Conservation (phyloP, 2,113 vertebrate species). For the Lycocorax pyrrhopterus region DNA sequence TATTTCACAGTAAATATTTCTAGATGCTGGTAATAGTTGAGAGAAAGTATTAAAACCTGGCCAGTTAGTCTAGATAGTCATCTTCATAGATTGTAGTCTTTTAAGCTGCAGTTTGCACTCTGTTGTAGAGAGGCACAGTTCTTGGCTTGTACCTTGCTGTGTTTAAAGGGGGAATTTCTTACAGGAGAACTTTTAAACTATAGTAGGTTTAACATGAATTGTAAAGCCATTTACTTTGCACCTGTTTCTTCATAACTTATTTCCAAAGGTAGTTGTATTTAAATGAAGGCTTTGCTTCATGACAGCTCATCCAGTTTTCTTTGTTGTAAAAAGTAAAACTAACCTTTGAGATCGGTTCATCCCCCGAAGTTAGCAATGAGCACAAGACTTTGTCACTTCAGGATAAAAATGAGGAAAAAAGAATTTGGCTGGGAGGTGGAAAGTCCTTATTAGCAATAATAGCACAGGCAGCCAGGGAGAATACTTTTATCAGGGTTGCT, state of each 20-base stretch:
- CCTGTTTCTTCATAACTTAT: constrained; percentile 68
- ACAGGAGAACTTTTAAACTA: constrained; percentile 43
- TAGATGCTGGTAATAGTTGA: constrained; percentile 56
- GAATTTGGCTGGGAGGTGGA: constrained; percentile 3
- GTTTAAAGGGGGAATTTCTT: constrained; percentile 66
- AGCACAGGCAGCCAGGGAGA: constrained; percentile 39
- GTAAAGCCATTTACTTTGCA: constrained; percentile 68
- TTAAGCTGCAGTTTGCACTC: constrained; percentile 68
- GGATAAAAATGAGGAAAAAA: constrained; percentile 3
- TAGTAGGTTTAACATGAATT: constrained; percentile 57
- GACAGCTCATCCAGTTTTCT: constrained; percentile 54
- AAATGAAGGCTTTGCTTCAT: constrained; percentile 60
- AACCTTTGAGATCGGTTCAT: constrained; percentile 12
- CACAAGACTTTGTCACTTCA: constrained; percentile 57
- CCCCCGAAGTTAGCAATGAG: constrained; percentile 9
- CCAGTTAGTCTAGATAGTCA: constrained; percentile 56
- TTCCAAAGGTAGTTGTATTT: constrained; percentile 68
- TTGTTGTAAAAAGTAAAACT: constrained; percentile 43
- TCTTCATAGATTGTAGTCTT: constrained; percentile 59
- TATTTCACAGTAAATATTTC: constrained; percentile 51
- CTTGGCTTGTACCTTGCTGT: constrained; percentile 62
- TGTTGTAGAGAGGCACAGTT: constrained; percentile 58
- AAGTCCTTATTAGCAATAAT: constrained; percentile 54
- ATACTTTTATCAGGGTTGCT: constrained; percentile 21
- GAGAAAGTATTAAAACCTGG: constrained; percentile 59